Percentiles rank a stretch among this genome's conserved stretches.
These are phyloP conservation scores for Clusia tigrina DNA, from an alignment of 2,888 invertebrate species.

Conservation along the genomic window DNA sequence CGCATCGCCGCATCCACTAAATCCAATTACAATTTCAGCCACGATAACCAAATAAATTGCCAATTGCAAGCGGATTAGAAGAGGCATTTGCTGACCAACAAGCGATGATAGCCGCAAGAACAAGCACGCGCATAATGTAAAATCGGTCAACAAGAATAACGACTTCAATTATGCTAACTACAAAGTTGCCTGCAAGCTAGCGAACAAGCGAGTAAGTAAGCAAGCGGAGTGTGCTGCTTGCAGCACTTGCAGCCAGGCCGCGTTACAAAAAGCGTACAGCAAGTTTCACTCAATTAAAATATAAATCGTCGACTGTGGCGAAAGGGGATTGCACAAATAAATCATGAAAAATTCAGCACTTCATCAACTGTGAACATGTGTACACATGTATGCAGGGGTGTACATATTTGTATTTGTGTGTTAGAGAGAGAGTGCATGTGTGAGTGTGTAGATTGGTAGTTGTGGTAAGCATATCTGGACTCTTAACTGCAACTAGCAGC, in stretches of 20 bases:
- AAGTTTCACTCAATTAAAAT: constrained; percentile 15
- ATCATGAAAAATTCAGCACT: constrained; percentile 8
- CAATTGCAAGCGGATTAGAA: too few relatives aligned
- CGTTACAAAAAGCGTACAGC: background rate
- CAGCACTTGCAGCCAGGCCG: background rate
- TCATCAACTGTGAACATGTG: background rate
- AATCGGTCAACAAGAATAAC: constrained; percentile 12
- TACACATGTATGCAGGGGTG: background rate
- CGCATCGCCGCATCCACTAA: too few relatives aligned
- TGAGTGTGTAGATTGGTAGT: too few relatives aligned
- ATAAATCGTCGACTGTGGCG: background rate
- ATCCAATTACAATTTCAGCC: constrained; percentile 21
- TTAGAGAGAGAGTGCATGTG: too few relatives aligned
- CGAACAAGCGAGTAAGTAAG: background rate
- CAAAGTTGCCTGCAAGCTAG: background rate
- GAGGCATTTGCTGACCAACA: background rate
- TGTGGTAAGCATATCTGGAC: too few relatives aligned
- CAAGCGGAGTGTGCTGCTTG: background rate
- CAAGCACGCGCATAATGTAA: background rate
- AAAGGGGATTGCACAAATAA: background rate
- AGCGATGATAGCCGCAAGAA: background rate
- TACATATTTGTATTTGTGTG: too few relatives aligned
- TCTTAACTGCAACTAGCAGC: too few relatives aligned
- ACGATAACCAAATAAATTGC: constrained; percentile 19
- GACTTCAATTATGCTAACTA: constrained; percentile 16